Evolutionary conservation across 2,888 invertebrate species (phyloP).

Genomic region (Hypolimnas misippus): DNA sequence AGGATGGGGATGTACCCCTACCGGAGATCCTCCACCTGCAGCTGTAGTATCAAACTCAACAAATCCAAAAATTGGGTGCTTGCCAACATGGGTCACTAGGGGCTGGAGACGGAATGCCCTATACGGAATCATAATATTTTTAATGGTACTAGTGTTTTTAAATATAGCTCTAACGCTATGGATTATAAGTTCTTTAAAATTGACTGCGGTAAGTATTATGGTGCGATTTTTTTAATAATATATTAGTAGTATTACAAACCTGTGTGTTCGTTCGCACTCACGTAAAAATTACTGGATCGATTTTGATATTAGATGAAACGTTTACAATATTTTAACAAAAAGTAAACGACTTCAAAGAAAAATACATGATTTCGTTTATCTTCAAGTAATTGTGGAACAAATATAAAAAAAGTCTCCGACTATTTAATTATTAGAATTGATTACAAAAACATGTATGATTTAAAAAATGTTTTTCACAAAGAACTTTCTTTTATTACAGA

Average conservation of each 20-base stretch:
- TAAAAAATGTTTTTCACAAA: not conserved
- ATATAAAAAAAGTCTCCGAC: too few relatives aligned
- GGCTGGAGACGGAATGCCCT: constrained; percentile 98
- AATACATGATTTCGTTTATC: too few relatives aligned
- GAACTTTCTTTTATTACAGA: constrained; percentile 80
- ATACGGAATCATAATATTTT: constrained; percentile 92
- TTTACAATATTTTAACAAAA: too few relatives aligned
- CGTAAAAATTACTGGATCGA: too few relatives aligned
- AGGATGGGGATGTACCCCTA: constrained; percentile 78
- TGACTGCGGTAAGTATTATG: constrained; percentile 92
- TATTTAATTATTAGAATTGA: not conserved
- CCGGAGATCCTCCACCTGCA: constrained; percentile 63
- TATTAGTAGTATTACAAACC: not conserved
- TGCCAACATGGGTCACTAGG: constrained; percentile 57
- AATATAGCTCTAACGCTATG: constrained; percentile 98
- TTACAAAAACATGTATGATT: not conserved
- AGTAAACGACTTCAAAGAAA: too few relatives aligned
- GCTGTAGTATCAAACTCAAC: constrained; percentile 47
- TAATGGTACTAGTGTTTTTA: constrained; percentile 94
- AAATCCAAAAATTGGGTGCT: constrained; percentile 51
- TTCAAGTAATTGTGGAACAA: too few relatives aligned
- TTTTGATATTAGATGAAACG: too few relatives aligned
- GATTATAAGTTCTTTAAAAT: constrained; percentile 97
- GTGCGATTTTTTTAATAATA: not conserved
- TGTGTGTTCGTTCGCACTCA: too few relatives aligned